Evolutionary conservation across 2,797 vertebrate genomes (phyloP), one percentile per base, ranked within the genome.

Genomic region (Rhodeus uyekii): DNA sequence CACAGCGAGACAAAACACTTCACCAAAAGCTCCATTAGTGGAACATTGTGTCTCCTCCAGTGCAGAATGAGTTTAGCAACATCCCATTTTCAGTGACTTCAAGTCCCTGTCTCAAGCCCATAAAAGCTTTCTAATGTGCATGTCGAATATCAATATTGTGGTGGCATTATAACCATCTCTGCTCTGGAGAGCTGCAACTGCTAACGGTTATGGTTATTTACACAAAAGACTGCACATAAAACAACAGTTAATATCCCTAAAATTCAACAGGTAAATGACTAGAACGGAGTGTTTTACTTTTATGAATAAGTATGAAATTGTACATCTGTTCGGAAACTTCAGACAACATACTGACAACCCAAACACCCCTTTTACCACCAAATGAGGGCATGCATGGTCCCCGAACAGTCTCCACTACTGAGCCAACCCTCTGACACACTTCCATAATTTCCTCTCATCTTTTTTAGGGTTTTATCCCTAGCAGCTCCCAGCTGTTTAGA

Each of bases 371-470:
- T 65, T 6, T 27, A 42, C 32, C 53, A 81, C 34, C n/a, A 78
- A 81, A 81, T 81, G 38, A 81, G 82, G 78, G 24, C 82, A 80
- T 44, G 67, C 34, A 16, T 55, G 14, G 24, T 77, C 65, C 65
- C 77, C 67, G 50, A 67, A 50, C 78, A 78, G 48, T 78, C 55
- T 42, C 80, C 46, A 75, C 19, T 27, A 63, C 39, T 46, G 36
- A 60, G 34, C 67, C 63, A 82, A 50, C 53, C 19, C 73, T 71
- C 67, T 68, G 76, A 82, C 72, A 85, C 80, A 87, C 85, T 87
- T 84, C 58, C 84, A 86, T 86, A 84, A 82, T 82, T 82, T 61
- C 46, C 38, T 84, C 68, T 63, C 80, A 86, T 83, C 80, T 80
- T 78, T 71, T 48, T 53, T 58, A 38, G 8, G 61, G 39, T 76